Base-by-base conservation (phyloP, 2,113 vertebrate genomes). In the Balaenoptera acutorostrata region DNA sequence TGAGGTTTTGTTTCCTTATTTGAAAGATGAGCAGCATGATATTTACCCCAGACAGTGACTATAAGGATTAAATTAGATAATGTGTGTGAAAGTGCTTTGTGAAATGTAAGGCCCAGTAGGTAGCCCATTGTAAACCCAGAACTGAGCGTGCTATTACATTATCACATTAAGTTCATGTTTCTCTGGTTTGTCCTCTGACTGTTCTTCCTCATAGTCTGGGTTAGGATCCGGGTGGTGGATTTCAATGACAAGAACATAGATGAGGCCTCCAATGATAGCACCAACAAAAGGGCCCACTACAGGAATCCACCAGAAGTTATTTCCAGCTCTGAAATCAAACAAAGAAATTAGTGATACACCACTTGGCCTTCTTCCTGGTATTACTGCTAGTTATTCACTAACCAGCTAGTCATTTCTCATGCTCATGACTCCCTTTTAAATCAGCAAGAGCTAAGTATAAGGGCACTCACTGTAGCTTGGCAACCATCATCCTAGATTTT, bases 241-340 rank as follows among this genome's bases (percentile, higher is more conserved):
- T 98, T 99, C 99, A 64, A 99, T 99, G 95, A 99, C 97, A 57
- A 99, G 93, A 14, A 99, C 68, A 85, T 99, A 99, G 98, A 98
- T 25, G 27, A 98, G 93, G 0, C 99, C 99, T 95, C 99, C 99
- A 17, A 99, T 93, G 25, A 98, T 97, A 11, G 98, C 99, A 0
- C 99, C 99, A 68, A 99, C 97, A 99, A 99, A 98, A 6, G 99
- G 99, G 15, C 99, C 99, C 11, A 98, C 98, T 29, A 99, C 97
- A 29, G 99, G 99, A 80, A 99, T 98, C 99, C 99, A 99, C 99
- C 99, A 99, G 99, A 99, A 99, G 95, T 99, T 98, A 72, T 99
- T 98, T 87, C 99, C 99, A 92, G 98, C 99, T 74, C 99, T 99
- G 98, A 72, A 97, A 98, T 55, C 69, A 96, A 97, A 93, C 68